These are phyloP conservation scores for human (Homo sapiens) DNA, from an alignment of 2,113 vertebrate genomes.

Conservation along the genomic window DNA sequence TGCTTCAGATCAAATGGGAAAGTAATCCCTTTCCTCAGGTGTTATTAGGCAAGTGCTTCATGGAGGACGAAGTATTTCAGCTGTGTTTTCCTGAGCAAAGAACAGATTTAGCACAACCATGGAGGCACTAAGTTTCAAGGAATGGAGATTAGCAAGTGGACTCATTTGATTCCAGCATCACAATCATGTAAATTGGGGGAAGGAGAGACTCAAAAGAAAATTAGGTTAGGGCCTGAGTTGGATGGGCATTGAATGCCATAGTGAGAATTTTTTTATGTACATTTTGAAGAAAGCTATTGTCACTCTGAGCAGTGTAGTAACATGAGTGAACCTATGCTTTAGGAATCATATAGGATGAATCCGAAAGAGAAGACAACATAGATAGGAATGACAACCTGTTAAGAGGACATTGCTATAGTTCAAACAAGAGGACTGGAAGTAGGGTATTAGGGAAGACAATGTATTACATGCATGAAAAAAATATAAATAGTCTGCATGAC, in stretches of 20 bases:
- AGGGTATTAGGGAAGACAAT: background rate
- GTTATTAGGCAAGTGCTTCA: background rate
- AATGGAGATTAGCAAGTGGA: background rate
- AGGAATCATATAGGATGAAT: background rate
- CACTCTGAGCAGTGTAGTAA: background rate
- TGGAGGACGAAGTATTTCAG: background rate
- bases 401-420: background rate
- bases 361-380: background rate
- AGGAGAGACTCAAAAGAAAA: background rate
- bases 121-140: background rate
- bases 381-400: background rate
- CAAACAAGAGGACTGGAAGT: background rate
- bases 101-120: background rate
- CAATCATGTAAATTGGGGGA: background rate
- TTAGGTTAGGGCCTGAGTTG: background rate
- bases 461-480: background rate
- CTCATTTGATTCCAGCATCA: background rate
- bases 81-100: background rate
- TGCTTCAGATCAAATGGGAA: background rate
- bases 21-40: background rate
- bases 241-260: background rate
- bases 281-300: background rate
- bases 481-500: background rate
- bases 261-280: background rate
- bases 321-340: background rate